Base-by-base conservation (phyloP, 2,797 vertebrate species). In the Cyprinodon diabolis region DNA sequence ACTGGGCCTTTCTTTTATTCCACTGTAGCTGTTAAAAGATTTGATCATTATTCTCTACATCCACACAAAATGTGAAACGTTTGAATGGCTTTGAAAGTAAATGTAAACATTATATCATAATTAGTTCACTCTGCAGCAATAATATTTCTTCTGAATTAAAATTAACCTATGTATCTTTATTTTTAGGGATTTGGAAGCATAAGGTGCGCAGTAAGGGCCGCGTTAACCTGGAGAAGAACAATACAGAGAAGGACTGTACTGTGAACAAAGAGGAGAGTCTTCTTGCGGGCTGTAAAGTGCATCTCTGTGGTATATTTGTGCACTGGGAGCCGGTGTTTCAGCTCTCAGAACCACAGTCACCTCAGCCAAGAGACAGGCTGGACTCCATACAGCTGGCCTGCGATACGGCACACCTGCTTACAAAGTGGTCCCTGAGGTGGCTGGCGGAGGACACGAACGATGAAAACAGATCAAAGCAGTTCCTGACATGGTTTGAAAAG, bases 351-450 rank as follows among this genome's bases (percentile, higher is more conserved):
- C 54, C 72, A 0, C 77, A 83, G 47, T 25, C 35, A 7, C 30
- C 12, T 1, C 62, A 48, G 73, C 80, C 69, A 47, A 72, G 0
- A 6, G 75, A 68, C 0, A 66, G 86, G 47, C 23, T 37, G 0
- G 75, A 90, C 65, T 30, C 82, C 0, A n/a, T 17, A 1, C 4
- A 45, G 35, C 78, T 94, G 17, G 79, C 82, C 21, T 21, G 68
- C 0, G 89, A 94, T 0, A 82, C 90, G 0, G 56, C 88, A 0
- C 86, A 80, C 2, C 3, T 96, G 52, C 94, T 95, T 52, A 90
- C 92, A 6, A 90, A 88, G 71, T 98, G 96, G 96, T 90, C 93
- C 30, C 68, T 99, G 3, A 87, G 84, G 83, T 94, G 95, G 0
- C 79, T 95, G 79, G 83, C 88, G 0, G 92, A 91, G 65, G 81